Conservation (phyloP, 2,113 vertebrate species). For the Climacteris rufus region DNA sequence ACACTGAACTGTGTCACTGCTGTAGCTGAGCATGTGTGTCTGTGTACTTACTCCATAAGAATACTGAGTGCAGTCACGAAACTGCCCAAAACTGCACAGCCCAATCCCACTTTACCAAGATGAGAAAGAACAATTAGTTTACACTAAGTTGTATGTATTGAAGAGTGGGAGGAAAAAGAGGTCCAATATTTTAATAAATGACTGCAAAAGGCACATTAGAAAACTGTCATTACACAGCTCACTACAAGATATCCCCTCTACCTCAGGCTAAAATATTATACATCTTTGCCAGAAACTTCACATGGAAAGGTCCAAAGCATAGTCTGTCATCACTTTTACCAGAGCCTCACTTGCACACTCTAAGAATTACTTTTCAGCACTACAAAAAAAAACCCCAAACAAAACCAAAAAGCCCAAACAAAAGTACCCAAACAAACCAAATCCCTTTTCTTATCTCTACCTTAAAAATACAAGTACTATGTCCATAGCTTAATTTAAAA, state of each 20-base stretch:
- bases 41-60: not conserved
- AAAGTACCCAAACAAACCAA: not conserved
- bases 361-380: not conserved
- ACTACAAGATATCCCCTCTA: not conserved
- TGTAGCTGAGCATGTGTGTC: not conserved
- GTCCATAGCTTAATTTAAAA: not conserved
- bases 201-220: not conserved
- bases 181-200: not conserved
- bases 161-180: not conserved
- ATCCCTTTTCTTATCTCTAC: not conserved
- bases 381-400: not conserved
- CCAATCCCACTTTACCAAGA: not conserved
- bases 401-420: not conserved
- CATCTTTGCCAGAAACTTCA: not conserved
- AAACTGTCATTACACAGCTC: not conserved
- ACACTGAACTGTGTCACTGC: not conserved
- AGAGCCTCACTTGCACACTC: not conserved
- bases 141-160: not conserved
- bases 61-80: not conserved
- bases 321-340: not conserved
- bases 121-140: not conserved
- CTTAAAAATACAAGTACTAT: conserved; percentile 6
- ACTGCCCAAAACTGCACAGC: not conserved
- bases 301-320: not conserved
- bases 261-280: not conserved